A percentile compares a stretch with the other conserved stretches of the same genome.
Conservation (phyloP, 2,113 vertebrate genomes). For the Origma solitaria region DNA sequence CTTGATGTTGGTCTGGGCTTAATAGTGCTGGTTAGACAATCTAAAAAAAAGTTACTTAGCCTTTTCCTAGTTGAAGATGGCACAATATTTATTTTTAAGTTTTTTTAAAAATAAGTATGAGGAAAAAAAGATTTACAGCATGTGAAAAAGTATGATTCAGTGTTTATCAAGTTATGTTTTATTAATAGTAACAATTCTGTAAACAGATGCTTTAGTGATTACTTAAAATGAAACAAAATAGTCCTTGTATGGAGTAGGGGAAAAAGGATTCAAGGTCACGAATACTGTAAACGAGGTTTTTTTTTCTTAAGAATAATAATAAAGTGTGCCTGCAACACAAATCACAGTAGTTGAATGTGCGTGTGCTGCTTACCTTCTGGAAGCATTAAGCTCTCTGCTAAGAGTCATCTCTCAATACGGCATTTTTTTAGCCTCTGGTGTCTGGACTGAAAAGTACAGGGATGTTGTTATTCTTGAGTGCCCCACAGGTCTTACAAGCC, state of each 20-base stretch:
- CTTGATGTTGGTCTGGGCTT: neutral
- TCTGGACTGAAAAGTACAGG: neutral
- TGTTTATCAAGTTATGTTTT: constrained; percentile 41
- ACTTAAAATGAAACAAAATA: constrained; percentile 25
- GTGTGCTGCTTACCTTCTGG: neutral
- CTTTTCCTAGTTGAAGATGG: neutral
- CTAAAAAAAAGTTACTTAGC: neutral
- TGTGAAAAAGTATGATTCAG: constrained; percentile 40
- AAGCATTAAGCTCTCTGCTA: neutral
- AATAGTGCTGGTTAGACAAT: neutral
- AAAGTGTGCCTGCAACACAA: neutral
- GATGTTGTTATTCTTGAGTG: neutral
- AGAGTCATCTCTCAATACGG: neutral
- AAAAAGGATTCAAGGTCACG: neutral
- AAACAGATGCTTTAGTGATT: constrained; percentile 50
- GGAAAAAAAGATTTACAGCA: neutral
- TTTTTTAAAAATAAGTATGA: neutral
- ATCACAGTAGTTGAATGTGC: neutral
- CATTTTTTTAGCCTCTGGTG: neutral
- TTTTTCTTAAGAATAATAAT: neutral
- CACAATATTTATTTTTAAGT: neutral
- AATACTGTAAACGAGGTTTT: neutral
- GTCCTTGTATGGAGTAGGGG: neutral
- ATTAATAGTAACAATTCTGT: constrained; percentile 49
- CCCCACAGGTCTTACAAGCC: neutral